These are phyloP conservation scores for Oreochromis niloticus DNA, from an alignment of 2,113 vertebrate genomes.

Conservation along the genomic window DNA sequence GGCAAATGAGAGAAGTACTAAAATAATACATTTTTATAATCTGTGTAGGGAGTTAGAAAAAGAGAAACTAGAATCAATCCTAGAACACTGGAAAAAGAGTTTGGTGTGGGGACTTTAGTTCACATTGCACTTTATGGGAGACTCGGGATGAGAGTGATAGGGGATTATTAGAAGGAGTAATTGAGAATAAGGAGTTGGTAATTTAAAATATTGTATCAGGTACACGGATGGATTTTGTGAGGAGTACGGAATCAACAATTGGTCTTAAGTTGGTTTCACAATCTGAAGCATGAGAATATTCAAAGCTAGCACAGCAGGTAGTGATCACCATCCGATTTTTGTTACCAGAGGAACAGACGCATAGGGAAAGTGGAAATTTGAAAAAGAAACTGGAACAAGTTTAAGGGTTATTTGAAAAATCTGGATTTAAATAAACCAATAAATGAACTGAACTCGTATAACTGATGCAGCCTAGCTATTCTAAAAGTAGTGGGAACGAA, in stretches of 20 bases:
- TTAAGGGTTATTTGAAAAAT: not conserved
- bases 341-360: not conserved
- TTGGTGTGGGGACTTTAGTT: not conserved
- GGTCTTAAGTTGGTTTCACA: not conserved
- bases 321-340: not conserved
- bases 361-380: not conserved
- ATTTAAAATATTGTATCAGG: accelerated
- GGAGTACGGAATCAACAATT: not conserved
- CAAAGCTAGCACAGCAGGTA: not conserved
- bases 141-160: not conserved
- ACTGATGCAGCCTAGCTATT: not conserved
- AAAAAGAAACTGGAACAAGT: not conserved
- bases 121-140: not conserved
- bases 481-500: not conserved
- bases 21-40: not conserved
- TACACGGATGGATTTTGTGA: not conserved
- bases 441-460: not conserved
- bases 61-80: not conserved
- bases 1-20: not conserved
- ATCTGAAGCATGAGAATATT: not conserved
- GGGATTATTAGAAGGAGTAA: not conserved
- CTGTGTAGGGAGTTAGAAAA: not conserved
- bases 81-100: not conserved
- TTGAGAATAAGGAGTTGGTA: not conserved
- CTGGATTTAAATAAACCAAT: not conserved